Percentiles rank a stretch among this genome's conserved stretches.
These are phyloP conservation scores for Hemibagrus guttatus DNA, from an alignment of 2,797 vertebrate genomes.

Conservation along the genomic window DNA sequence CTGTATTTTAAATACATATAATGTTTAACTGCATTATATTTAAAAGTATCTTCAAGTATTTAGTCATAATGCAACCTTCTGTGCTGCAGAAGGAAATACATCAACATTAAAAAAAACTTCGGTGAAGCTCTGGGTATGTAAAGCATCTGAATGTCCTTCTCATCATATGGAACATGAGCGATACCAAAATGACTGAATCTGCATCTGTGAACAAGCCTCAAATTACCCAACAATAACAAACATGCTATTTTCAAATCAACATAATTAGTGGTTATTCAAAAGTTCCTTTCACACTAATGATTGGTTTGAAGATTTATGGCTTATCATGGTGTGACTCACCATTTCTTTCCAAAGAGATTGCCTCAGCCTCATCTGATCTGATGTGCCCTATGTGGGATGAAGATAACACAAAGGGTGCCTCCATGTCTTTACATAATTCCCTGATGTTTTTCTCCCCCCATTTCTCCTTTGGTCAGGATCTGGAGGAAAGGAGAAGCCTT, in stretches of 20 bases:
- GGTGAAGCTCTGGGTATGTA: slow-evolving; percentile 6
- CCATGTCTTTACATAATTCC: slow-evolving; percentile 54
- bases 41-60: neutral
- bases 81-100: neutral
- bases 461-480: slow-evolving; percentile 32
- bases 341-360: slow-evolving; percentile 47
- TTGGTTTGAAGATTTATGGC: slow-evolving; percentile 62
- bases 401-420: slow-evolving; percentile 45
- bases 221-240: slow-evolving; percentile 63
- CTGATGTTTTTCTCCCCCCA: slow-evolving; percentile 52
- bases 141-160: slow-evolving; percentile 23
- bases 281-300: slow-evolving; percentile 63
- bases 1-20: neutral
- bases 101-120: neutral
- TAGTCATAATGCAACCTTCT: neutral
- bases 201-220: slow-evolving; percentile 38
- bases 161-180: slow-evolving; percentile 21
- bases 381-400: slow-evolving; percentile 48
- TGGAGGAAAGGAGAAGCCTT: slow-evolving; percentile 53
- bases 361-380: slow-evolving; percentile 55
- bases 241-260: slow-evolving; percentile 63
- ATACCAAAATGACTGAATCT: slow-evolving; percentile 50
- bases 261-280: slow-evolving; percentile 67
- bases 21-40: neutral
- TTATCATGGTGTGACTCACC: slow-evolving; percentile 43